phyloP scores from a whole-genome alignment of 2,113 vertebrate species.

The Dipodomys ordii region DNA sequence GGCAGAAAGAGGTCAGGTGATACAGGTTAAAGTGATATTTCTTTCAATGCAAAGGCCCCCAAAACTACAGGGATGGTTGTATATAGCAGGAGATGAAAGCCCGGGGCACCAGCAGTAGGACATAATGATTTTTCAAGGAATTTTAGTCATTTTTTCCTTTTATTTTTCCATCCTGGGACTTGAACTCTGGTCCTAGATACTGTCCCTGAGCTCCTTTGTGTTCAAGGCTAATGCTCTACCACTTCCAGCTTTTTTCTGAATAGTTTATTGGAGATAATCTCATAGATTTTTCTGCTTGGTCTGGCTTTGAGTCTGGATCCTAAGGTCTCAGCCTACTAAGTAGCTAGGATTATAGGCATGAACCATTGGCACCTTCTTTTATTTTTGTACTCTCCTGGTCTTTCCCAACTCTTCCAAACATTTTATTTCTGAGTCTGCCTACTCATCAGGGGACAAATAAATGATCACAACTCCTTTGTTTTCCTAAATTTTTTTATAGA shows the following conservation, averaged over 20 bases:
- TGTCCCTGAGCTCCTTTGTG: no score
- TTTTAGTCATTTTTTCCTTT: background rate
- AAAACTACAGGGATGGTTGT: background rate
- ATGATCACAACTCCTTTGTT: background rate
- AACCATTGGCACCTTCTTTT: no score
- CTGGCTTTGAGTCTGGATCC: no score
- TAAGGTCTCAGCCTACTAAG: no score
- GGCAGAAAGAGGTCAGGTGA: background rate
- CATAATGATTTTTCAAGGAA: background rate
- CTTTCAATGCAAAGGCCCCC: background rate
- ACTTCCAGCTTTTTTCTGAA: no score
- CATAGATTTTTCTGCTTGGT: no score
- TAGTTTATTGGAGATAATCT: no score
- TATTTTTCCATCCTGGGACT: background rate
- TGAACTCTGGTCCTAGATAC: no score
- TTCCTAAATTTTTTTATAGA: constrained; percentile 27
- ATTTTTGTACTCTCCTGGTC: background rate
- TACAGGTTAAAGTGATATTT: background rate
- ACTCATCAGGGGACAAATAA: background rate
- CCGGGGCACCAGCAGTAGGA: background rate
- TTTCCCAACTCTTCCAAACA: background rate
- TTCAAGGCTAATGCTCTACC: no score
- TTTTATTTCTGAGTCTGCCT: constrained; percentile 1
- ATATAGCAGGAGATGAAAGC: background rate
- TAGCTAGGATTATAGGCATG: no score